Evolutionary conservation across 2,888 invertebrate genomes (phyloP).

Genomic region (Lycocerus yunnanus): DNA sequence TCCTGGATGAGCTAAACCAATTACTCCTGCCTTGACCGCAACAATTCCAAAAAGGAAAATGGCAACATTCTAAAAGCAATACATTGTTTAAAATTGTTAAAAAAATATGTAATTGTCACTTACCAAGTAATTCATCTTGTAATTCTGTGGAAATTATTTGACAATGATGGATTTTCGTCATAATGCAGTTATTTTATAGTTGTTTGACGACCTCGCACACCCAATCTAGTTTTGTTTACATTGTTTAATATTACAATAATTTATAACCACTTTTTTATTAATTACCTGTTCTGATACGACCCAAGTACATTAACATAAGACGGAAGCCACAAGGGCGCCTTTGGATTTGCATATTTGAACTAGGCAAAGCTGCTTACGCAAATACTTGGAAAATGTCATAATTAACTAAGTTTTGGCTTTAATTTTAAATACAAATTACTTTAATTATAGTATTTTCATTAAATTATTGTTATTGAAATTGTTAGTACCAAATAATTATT

Average conservation of each 20-base stretch:
- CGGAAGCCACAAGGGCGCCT: constrained; percentile 5
- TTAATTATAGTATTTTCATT: too few relatives aligned
- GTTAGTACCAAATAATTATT: too few relatives aligned
- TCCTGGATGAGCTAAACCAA: background rate
- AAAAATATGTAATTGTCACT: background rate
- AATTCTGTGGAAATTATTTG: constrained; percentile 3
- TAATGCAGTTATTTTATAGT: constrained; percentile 5
- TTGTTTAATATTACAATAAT: background rate
- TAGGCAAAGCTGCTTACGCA: background rate
- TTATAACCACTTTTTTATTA: background rate
- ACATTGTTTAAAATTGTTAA: background rate
- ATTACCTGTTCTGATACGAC: background rate
- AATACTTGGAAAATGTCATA: background rate
- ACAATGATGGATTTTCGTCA: background rate
- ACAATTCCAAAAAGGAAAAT: constrained; percentile 5
- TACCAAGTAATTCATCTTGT: constrained; percentile 16
- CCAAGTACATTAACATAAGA: constrained; percentile 7
- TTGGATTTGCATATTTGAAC: background rate
- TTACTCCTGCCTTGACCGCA: constrained; percentile 2
- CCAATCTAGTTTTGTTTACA: background rate
- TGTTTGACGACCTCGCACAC: background rate
- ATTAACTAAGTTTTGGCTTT: background rate
- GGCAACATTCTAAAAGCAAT: constrained; percentile 6
- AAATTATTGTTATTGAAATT: background rate
- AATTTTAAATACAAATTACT: background rate